Evolutionary conservation across 2,888 invertebrate species (phyloP), one percentile per base, ranked within the genome.

Genomic region (Melipona beecheii): DNA sequence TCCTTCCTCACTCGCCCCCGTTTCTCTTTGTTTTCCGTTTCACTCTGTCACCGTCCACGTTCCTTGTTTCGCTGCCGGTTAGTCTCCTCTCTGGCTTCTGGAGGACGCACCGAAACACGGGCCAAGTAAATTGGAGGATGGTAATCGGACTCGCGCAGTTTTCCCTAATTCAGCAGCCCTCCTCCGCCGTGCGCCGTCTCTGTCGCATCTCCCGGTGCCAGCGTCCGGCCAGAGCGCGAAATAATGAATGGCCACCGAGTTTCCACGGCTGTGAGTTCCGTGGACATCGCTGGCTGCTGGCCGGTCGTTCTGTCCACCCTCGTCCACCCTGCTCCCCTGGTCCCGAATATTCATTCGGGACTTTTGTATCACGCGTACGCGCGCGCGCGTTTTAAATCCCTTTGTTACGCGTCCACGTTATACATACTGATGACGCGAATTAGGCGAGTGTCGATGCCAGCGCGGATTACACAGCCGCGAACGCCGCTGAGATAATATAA

Each of bases 111-210:
- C 75, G 68, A 75, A 86, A 81, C 69, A 80, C 27, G 66, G 86
- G 68, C 68, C 56, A 86, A 88, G 88, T 89, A 91, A 91, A 91
- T 91, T 91, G 90, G 86, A 91, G 90, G 81, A 87, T 82, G 85
- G 87, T 87, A 89, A 89, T 89, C 87, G 87, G 84, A 81, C 84
- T 78, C 78, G 75, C 76, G 75, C 87, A 88, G 86, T 89, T 90
- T 91, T 91, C 90, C 88, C 91, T 90, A 91, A 91, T 91, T 91
- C 89, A 84, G 86, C 81, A 85, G 82, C 81, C 89, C 85, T 75
- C 87, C 85, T 76, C 56, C 60, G n/a, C 11, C 11, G 43, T 11
- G 43, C 27, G 24, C 60, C 64, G 4, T 50, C 74, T 62, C 58
- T 54, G 15, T 75, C 56, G 6, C 52, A 21, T 65, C 54, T 27